These are phyloP conservation scores for Mesitornis unicolor DNA, from an alignment of 2,113 vertebrate species.

Conservation along the genomic window DNA sequence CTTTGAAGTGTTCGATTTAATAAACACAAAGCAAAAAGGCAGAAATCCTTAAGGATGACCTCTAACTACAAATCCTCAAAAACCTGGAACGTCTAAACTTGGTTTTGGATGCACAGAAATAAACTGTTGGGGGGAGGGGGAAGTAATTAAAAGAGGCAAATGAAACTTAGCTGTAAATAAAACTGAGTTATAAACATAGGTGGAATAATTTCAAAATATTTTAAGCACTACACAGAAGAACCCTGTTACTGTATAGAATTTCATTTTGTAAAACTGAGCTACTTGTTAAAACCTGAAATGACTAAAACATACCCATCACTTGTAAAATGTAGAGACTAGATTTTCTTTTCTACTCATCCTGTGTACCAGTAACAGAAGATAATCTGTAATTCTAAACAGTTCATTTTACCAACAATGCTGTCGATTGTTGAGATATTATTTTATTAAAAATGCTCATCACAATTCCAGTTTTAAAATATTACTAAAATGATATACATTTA, in stretches of 20 bases:
- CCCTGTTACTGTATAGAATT: not conserved
- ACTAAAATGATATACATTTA: not conserved
- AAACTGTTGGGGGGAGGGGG: not conserved
- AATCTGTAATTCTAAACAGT: not conserved
- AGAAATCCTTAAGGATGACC: not conserved
- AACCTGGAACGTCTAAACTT: not conserved
- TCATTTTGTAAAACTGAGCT: not conserved
- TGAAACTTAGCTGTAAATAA: not conserved
- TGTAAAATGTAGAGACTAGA: not conserved
- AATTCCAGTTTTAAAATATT: not conserved
- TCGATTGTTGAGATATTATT: not conserved
- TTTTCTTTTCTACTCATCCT: not conserved
- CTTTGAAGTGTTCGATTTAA: not conserved
- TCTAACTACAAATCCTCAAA: not conserved
- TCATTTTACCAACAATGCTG: not conserved
- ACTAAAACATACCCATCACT: not conserved
- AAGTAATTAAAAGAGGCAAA: not conserved
- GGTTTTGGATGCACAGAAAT: not conserved
- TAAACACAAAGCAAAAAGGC: not conserved
- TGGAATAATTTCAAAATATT: not conserved
- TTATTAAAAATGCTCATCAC: not conserved
- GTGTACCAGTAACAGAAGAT: not conserved
- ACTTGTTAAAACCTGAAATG: not conserved
- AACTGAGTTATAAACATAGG: not conserved
- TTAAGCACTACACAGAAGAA: not conserved